Percentiles rank a stretch among this genome's conserved stretches.
phyloP scores from a whole-genome alignment of 2,113 vertebrate species.

The Chrysochloris asiatica region DNA sequence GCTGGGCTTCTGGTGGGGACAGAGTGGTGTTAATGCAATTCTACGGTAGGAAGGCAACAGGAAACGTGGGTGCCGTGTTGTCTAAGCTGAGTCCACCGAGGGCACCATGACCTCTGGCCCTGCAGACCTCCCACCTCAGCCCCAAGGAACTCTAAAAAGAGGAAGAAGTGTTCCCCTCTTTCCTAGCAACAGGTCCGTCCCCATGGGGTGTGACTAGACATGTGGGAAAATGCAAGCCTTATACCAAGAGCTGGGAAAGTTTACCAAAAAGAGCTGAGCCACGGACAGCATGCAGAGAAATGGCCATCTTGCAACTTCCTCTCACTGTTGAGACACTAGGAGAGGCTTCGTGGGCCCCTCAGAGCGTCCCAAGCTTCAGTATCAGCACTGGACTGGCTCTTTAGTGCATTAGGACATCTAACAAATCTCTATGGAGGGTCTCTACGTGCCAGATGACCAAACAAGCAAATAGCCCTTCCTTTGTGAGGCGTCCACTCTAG shows the following conservation, averaged over 20 bases:
- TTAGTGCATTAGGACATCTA: background rate
- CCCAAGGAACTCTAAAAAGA: background rate
- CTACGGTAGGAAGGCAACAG: background rate
- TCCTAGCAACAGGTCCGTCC: background rate
- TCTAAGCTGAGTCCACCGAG: background rate
- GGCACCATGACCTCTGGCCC: background rate
- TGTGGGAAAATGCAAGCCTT: conserved; percentile 22
- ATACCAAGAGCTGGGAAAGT: conserved; percentile 44
- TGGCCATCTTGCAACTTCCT: conserved; percentile 79
- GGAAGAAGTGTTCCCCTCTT: background rate
- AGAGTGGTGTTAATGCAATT: conserved; percentile 35
- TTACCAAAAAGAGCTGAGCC: conserved; percentile 23
- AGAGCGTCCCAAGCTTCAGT: background rate
- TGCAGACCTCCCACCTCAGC: background rate
- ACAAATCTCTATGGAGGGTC: background rate
- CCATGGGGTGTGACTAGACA: background rate
- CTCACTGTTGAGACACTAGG: conserved; percentile 75
- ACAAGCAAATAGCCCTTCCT: background rate
- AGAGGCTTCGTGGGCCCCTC: conserved; percentile 55
- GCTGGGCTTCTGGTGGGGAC: background rate
- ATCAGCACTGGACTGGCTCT: background rate
- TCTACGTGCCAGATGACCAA: background rate
- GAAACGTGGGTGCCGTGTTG: conserved; percentile 9
- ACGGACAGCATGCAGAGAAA: background rate
- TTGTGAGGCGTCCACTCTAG: background rate